Evolutionary conservation across 1,140 invertebrate species (phyloP), one percentile per base, ranked within the genome.

Genomic region (Ectropis grisescens): DNA sequence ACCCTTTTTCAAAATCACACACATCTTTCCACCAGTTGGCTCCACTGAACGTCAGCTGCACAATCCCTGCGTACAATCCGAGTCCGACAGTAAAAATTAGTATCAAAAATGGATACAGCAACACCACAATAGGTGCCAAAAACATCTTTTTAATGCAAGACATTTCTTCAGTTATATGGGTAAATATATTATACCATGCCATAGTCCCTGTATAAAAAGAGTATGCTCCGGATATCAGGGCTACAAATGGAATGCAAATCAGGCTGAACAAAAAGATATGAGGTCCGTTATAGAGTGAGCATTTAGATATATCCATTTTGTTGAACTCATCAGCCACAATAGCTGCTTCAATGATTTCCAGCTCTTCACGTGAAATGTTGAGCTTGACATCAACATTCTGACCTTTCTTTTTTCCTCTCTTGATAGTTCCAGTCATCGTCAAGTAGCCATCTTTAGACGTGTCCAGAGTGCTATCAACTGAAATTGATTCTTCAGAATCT

Each of bases 101-200:
- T 38, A 92, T 90, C 46, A 88, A 83, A 74, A 92, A 85, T 13
- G 91, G 91, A 80, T 91, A 93, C 13, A 85, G 82, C 13, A 91
- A 57, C 46, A 93, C 89, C 1, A 92, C 79, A 29, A 92, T 54
- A 1, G 91, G 90, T 27, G 89, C 87, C 24, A 90, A 62, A 22
- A 88, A 65, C 14, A 87, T 67, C 57, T 85, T 86, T 46, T 85
- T 85, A 13, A 86, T 59, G 44, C 86, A 85, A 19, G 83, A 87
- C 46, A 87, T 86, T 48, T 91, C 89, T 58, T 91, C 89, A 55
- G 87, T 89, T 43, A 89, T 85, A 71, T 88, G 88, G 31, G 87
- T 84, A 55, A 90, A 89, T 38, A 91, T 85, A 58, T 91, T 92
- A 57, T 92, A 92, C 90, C 90, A 92, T 23, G 90, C 90, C 44